Conservation (phyloP, 35 echinoderm and acorn worm species). For the Ophiothrix spiculata region DNA sequence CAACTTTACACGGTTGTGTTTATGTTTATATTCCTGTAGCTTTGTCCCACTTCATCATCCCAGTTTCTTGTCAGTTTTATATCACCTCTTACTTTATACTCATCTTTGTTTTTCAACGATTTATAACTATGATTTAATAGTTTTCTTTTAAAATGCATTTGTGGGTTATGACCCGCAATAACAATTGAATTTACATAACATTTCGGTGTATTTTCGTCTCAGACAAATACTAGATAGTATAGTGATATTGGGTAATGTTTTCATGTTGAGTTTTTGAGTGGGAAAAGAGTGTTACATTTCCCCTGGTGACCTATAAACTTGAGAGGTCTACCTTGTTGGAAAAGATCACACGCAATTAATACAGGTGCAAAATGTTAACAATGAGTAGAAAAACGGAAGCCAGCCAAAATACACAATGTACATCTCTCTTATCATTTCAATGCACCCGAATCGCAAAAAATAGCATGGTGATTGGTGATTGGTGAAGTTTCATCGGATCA, state of each 20-base stretch:
- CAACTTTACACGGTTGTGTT: not conserved
- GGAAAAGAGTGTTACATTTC: not conserved
- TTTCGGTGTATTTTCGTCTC: not conserved
- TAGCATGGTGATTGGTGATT: no score
- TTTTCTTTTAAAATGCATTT: not conserved
- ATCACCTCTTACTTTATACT: not conserved
- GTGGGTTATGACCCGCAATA: not conserved
- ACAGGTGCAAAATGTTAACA: not conserved
- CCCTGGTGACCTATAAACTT: not conserved
- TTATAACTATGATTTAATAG: not conserved
- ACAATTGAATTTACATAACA: not conserved
- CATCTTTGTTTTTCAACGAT: not conserved
- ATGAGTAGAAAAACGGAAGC: not conserved
- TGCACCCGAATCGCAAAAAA: not conserved
- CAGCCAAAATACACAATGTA: not conserved
- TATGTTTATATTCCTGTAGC: not conserved
- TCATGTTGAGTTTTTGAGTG: not conserved
- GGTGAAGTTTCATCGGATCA: no score
- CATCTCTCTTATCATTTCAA: not conserved
- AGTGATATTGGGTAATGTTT: not conserved
- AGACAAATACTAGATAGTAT: not conserved
- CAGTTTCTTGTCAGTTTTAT: not conserved
- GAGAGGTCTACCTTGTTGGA: not conserved
- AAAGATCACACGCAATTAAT: constrained; percentile 16
- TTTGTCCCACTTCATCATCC: not conserved